These are phyloP conservation scores for Petrocephalus schoutedeni DNA, from an alignment of 2,797 vertebrate genomes.

Conservation along the genomic window DNA sequence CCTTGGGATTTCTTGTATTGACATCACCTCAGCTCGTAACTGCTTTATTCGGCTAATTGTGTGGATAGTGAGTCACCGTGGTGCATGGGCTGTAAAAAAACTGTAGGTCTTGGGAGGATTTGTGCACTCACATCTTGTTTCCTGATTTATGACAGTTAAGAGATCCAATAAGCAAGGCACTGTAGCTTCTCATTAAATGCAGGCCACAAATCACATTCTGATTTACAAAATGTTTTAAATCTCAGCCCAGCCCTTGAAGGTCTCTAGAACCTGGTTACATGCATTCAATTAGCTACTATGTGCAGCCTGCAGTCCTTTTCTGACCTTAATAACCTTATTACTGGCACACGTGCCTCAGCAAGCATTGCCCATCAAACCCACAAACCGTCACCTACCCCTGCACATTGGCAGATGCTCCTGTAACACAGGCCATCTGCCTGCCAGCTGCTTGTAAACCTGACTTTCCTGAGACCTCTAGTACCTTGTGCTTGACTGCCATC, in stretches of 20 bases:
- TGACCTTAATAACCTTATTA: neutral
- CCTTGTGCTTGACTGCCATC: neutral
- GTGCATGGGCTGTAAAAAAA: neutral
- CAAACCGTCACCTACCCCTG: neutral
- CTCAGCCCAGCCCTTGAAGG: neutral
- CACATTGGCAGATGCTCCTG: neutral
- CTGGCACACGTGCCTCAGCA: neutral
- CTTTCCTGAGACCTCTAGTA: neutral
- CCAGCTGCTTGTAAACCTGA: neutral
- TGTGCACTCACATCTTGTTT: neutral
- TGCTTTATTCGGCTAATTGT: neutral
- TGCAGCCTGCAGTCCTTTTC: neutral
- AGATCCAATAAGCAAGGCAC: neutral
- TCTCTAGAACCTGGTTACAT: neutral
- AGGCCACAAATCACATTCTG: neutral
- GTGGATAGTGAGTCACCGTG: neutral
- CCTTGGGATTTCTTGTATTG: neutral
- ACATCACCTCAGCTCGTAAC: neutral
- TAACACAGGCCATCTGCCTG: neutral
- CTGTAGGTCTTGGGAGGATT: neutral
- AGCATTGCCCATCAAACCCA: neutral
- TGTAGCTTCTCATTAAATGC: neutral
- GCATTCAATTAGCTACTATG: neutral
- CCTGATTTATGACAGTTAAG: neutral
- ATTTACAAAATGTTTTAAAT: neutral